Conservation (phyloP, 2,797 vertebrate genomes). For the Gadopsis marmoratus region DNA sequence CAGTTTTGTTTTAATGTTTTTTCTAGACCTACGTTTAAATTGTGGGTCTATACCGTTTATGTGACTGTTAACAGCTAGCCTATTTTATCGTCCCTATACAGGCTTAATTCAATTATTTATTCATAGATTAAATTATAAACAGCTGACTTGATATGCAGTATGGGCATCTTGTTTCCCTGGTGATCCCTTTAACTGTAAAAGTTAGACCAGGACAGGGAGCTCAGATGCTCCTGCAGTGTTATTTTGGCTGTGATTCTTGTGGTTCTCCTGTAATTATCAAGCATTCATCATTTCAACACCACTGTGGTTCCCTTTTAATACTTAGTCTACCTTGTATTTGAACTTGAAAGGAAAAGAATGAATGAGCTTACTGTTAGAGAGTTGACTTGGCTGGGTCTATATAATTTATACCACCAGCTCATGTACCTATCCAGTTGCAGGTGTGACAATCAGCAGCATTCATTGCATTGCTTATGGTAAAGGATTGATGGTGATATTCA, state of each 20-base stretch:
- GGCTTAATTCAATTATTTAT: background rate
- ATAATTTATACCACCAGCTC: slow-evolving; percentile 78
- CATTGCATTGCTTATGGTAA: slow-evolving; percentile 69
- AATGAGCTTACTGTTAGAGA: slow-evolving; percentile 82
- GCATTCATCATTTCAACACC: slow-evolving; percentile 82
- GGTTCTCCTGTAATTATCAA: slow-evolving; percentile 85
- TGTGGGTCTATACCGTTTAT: background rate
- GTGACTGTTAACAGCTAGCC: background rate
- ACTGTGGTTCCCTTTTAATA: slow-evolving; percentile 79
- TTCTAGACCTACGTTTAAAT: background rate
- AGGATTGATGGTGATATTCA: slow-evolving; percentile 69
- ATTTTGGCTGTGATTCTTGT: slow-evolving; percentile 75
- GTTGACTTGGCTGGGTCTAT: slow-evolving; percentile 73
- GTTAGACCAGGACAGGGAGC: slow-evolving; percentile 39
- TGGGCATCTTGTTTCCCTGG: slow-evolving; percentile 26
- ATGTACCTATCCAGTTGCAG: slow-evolving; percentile 81
- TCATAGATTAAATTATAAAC: background rate
- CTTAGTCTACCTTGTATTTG: slow-evolving; percentile 82
- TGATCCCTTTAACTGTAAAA: slow-evolving; percentile 17
- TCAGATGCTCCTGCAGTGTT: slow-evolving; percentile 67
- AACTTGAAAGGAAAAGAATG: slow-evolving; percentile 83
- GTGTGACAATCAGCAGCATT: slow-evolving; percentile 83
- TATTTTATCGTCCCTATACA: background rate
- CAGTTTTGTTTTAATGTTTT: slow-evolving; percentile 6
- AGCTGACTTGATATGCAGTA: background rate